Base-by-base conservation (phyloP, 2,797 vertebrate species). In the Sylvia borin region DNA sequence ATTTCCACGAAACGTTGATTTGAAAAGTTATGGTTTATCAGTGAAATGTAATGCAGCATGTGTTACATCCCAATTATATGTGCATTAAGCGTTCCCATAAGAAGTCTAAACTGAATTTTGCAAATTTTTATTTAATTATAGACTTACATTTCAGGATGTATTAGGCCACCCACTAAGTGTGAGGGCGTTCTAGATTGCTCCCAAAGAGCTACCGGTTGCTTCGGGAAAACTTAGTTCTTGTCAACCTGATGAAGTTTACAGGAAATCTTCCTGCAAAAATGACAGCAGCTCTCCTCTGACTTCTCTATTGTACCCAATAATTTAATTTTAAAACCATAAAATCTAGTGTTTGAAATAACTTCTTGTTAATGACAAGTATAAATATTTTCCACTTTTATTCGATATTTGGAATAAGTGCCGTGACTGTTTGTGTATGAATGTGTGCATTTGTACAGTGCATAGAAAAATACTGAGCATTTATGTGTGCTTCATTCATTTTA, bases 121-220 rank as follows among this genome's bases (percentile, higher is more conserved):
- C 47, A 57, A 62, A 54, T 88, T 95, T 92, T 90, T 73, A 79
- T 94, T 87, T 94, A 88, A 95, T 86, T 90, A 61, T 61, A 90
- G 80, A 71, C 57, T 89, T 90, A 26, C 1, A 73, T 95, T 90
- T 90, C 10, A 6, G 90, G 67, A 84, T 64, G 40, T 68, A 77
- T 92, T 80, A 91, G 76, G 76, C 87, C 91, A 91, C 85, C 87
- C 62, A 90, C 76, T 31, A 20, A 47, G 40, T 85, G 38, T 76
- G 73, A 92, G 48, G 87, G 87, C 5, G 27, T 95, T 96, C 32
- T 90, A 73, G 70, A 86, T 90, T 73, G 55, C 55, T 92, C 74
- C 77, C 48, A 53, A 75, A 88, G 78, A 82, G 57, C 55, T 90
- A 36, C 55, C 1, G 3, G 38, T 65, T 66, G 74, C 83, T 95